Base-by-base conservation (phyloP, 2,888 invertebrate species). In the Acronicta leporina region DNA sequence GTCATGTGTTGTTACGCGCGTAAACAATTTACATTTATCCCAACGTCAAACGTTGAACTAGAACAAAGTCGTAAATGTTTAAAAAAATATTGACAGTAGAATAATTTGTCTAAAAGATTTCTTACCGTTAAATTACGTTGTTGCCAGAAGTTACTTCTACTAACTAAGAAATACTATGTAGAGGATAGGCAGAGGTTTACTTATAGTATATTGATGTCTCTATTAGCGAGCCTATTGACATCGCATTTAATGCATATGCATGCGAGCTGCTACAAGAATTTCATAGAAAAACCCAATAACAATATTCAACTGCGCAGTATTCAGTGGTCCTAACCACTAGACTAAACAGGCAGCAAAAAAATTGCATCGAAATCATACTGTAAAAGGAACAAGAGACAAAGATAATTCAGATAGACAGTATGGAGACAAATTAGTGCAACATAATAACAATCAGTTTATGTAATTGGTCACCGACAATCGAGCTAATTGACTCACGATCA, bases 381-480 rank as follows among this genome's bases (percentile, higher is more conserved):
- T 5, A 5, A 11, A 35, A 15, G 11, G 15, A 51, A 15, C 1
- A 11, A 33, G 11, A 20, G 5, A 49, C 30, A 51, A 9, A 66
- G 16, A 4, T 11, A 33, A 33, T 33, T 9, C 15, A 40, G 14
- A 30, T 11, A 53, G 25, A 45, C 53, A 47, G 25, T 42, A 45
- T 35, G 20, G 41, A 53, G 27, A 58, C 44, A 42, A 46, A 50
- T 50, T 57, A 43, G 40, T 50, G 35, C 41, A 16, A 50, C 16
- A 44, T 52, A 55, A 61, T 68, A 41, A 56, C 65, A 30, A 43
- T 52, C 16, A 27, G 42, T 55, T 10, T 48, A 58, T 64, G 53
- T 70, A 71, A 68, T 67, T 67, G 73, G 47, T 9, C 11, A 35
- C 41, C 42, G 63, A 41, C 70, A 61, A 73, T 73, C 68, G 71